phyloP scores from a whole-genome alignment of 2,797 vertebrate genomes.

The Typhlichthys eigenmanni region DNA sequence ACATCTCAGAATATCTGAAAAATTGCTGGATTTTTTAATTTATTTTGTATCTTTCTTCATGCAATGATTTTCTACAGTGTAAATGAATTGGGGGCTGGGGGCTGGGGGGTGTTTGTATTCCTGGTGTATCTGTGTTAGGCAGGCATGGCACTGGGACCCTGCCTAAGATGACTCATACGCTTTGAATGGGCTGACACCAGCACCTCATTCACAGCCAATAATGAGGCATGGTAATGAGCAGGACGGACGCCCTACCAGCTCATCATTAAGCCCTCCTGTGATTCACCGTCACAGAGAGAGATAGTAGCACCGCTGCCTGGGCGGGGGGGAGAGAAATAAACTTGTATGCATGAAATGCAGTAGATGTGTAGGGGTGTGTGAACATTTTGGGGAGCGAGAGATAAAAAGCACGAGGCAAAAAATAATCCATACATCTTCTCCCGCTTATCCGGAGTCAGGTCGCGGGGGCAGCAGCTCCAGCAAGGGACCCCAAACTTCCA shows the following conservation, averaged over 20 bases:
- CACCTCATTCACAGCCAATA: conserved; percentile 81
- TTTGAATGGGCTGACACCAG: conserved; percentile 73
- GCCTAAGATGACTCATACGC: conserved; percentile 74
- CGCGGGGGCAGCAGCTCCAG: too few species aligned
- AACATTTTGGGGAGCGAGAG: too few species aligned
- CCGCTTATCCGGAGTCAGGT: too few species aligned
- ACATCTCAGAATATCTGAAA: conserved; percentile 47
- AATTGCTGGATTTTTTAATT: conserved; percentile 47
- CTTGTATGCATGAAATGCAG: not conserved
- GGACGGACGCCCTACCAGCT: conserved; percentile 70
- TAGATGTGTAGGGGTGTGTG: too few species aligned
- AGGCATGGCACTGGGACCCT: conserved; percentile 65
- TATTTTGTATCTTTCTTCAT: conserved; percentile 44
- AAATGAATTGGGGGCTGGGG: conserved; percentile 47
- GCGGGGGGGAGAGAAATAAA: conserved; percentile 12
- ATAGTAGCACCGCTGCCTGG: conserved; percentile 38
- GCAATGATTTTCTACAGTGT: conserved; percentile 59
- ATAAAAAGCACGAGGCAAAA: too few species aligned
- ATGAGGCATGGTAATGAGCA: conserved; percentile 80
- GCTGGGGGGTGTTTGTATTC: conserved; percentile 21
- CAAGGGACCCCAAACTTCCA: too few species aligned
- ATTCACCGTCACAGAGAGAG: conserved; percentile 61
- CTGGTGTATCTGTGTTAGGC: conserved; percentile 49
- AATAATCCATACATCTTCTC: too few species aligned
- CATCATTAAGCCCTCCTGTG: conserved; percentile 65